Evolutionary conservation across 2,113 vertebrate species (phyloP).

Genomic region (Tragelaphus strepsiceros): DNA sequence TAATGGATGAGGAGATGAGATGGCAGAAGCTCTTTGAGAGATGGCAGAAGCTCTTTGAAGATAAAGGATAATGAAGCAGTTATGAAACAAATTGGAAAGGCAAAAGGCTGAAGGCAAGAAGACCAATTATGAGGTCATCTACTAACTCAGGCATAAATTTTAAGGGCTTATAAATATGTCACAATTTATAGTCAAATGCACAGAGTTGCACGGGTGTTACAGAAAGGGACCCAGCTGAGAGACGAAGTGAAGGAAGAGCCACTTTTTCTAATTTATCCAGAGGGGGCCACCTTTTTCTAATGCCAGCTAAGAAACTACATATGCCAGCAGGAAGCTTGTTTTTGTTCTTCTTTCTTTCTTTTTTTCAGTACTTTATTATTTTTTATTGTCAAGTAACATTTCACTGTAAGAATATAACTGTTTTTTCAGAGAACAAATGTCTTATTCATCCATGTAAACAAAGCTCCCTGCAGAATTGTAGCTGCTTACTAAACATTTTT

Average conservation of each 20-base stretch:
- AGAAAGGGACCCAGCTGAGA: neutral
- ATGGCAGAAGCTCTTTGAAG: neutral
- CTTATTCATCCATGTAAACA: neutral
- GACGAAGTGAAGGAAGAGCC: neutral
- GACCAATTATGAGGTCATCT: neutral
- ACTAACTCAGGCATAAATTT: neutral
- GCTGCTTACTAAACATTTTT: neutral
- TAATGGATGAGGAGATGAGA: neutral
- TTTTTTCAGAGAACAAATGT: neutral
- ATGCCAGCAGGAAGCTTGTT: neutral
- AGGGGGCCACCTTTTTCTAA: neutral
- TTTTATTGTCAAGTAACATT: neutral
- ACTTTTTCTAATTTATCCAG: neutral
- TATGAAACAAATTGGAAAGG: neutral
- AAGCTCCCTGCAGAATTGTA: neutral
- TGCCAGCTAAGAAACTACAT: neutral
- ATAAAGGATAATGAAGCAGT: neutral
- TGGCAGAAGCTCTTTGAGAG: neutral
- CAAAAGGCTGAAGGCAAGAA: neutral
- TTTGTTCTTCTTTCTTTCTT: neutral
- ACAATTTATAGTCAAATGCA: neutral
- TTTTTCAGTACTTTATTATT: neutral
- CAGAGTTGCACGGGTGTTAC: neutral
- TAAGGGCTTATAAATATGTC: slow-evolving; percentile 15
- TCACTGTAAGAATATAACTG: neutral